Evolutionary conservation across 2,888 invertebrate species (phyloP), one percentile per base, ranked within the genome.

Genomic region (Aquatica leii): DNA sequence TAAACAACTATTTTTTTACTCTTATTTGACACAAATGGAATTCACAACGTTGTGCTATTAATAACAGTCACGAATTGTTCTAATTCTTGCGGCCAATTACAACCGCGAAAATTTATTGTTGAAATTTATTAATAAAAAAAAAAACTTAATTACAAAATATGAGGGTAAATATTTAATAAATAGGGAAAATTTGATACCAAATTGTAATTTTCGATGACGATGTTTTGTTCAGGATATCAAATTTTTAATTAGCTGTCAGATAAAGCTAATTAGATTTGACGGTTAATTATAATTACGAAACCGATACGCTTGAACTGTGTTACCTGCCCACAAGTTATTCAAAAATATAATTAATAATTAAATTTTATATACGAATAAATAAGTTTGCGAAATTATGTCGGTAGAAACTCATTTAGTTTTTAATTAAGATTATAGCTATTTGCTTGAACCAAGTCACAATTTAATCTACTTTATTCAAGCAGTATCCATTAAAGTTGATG

Each of bases 161-260:
- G 48, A 11, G 48, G 48, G 15, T 24, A 55, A 24, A 24, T 24
- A 24, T 24, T 14, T 37, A 37, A 52, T 18, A 52, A 52, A 35
- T 43, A 24, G 41, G 43, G 20, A 54, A 15, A 54, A 55, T 43
- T 46, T 24, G 59, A 51, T 55, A 53, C 55, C 43, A 56, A 40
- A 55, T 37, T 48, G 20, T 50, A 59, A 64, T 64, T 55, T 59
- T 59, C 65, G 65, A 69, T 71, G 70, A 72, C 73, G 72, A 75
- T 59, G 76, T 75, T 73, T 76, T 76, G 72, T 74, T 69, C 69
- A 71, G 50, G 73, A 73, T 76, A 76, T 78, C 78, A 74, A 76
- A 77, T 78, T 79, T 79, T 78, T 79, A 79, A 79, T 79, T 79
- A 79, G 76, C 78, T 79, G 79, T 79, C 79, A 79, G 77, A 78